phyloP scores from a whole-genome alignment of 1,140 invertebrate genomes.

The Sminthurides bifidus region DNA sequence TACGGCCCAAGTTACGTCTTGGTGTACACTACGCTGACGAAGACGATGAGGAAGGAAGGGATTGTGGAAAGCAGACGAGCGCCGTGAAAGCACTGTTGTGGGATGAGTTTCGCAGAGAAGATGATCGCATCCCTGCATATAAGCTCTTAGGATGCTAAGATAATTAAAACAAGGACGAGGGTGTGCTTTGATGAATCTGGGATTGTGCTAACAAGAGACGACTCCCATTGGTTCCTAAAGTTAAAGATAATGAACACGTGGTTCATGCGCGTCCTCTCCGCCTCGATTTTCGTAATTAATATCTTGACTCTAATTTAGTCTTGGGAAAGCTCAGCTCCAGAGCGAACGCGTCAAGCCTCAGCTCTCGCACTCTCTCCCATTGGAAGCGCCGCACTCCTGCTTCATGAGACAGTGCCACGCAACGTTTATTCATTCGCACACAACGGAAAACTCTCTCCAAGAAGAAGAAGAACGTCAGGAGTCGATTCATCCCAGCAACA shows the following conservation, averaged over 20 bases:
- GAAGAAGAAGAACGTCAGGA: no score
- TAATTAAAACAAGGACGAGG: constrained; percentile 30
- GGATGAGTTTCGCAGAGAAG: neutral
- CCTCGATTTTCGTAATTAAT: constrained; percentile 29
- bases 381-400: no score
- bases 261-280: constrained; percentile 30
- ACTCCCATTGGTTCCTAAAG: constrained; percentile 23
- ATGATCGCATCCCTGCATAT: constrained; percentile 17
- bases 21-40: no score
- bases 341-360: constrained; percentile 19
- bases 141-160: no score
- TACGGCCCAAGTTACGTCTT: no score
- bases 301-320: constrained; percentile 27
- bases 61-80: constrained; percentile 5
- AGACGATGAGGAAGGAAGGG: no score
- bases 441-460: no score
- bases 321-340: constrained; percentile 16
- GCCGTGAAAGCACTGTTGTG: constrained; percentile 8
- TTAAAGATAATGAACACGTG: constrained; percentile 30
- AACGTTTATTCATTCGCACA: no score
- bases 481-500: no score
- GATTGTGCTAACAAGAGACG: constrained; percentile 8
- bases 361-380: constrained; percentile 3
- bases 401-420: no score
- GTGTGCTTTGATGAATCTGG: constrained; percentile 24